A percentile compares a stretch with the other conserved stretches of the same genome.
phyloP scores from a whole-genome alignment of 2,797 vertebrate genomes.

The Pseudopleuronectes americanus region DNA sequence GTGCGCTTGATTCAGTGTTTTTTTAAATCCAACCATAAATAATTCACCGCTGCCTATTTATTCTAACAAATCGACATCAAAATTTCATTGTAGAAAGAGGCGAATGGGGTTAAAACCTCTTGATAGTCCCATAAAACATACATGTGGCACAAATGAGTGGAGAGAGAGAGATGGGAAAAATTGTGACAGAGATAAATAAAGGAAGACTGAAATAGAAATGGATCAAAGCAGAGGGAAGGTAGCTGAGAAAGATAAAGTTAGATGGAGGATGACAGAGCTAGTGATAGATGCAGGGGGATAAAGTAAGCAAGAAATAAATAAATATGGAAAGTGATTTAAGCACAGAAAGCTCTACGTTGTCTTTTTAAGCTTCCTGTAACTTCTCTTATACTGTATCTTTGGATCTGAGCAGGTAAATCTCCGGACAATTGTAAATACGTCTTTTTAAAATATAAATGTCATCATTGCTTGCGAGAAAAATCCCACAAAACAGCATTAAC shows the following conservation, averaged over 20 bases:
- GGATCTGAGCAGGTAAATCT: neutral
- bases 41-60: constrained; percentile 66
- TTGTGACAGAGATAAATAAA: constrained; percentile 20
- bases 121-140: neutral
- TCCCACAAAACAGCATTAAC: neutral
- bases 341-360: neutral
- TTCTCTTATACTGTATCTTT: neutral
- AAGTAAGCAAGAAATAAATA: constrained; percentile 12
- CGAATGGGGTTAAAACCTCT: constrained; percentile 27
- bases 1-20: constrained; percentile 38
- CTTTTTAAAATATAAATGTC: neutral
- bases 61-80: constrained; percentile 71
- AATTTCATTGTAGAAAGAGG: constrained; percentile 56
- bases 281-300: constrained; percentile 8
- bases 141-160: neutral
- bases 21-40: constrained; percentile 61
- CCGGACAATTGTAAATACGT: neutral
- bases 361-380: neutral
- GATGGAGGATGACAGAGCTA: constrained; percentile 6
- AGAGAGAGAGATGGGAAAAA: constrained; percentile 2
- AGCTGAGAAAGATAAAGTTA: neutral
- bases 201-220: constrained; percentile 1
- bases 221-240: constrained; percentile 2
- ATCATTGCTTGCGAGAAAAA: neutral
- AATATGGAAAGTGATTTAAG: constrained; percentile 3